These are phyloP conservation scores for Phrixothrix hirtus DNA, from an alignment of 2,888 invertebrate species.

Conservation along the genomic window DNA sequence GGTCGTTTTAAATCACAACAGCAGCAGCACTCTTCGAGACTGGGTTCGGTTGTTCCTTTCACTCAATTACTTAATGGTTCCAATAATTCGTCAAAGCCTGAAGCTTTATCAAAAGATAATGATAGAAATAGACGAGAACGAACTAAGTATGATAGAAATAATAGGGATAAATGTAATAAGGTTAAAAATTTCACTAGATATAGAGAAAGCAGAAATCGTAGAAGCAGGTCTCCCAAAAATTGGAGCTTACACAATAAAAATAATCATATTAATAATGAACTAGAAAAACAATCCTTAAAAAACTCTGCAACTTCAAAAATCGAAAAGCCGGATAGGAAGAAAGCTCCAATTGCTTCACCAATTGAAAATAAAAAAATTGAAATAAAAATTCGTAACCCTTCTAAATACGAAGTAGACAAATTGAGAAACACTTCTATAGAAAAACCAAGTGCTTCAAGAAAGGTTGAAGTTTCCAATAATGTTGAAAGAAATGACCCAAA, in stretches of 20 bases:
- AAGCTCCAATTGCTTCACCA: slow-evolving; percentile 32
- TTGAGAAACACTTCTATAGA: slow-evolving; percentile 19
- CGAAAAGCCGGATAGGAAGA: slow-evolving; percentile 10
- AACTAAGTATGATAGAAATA: slow-evolving; percentile 3
- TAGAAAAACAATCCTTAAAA: no score
- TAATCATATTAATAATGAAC: no score
- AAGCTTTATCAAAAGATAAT: slow-evolving; percentile 1
- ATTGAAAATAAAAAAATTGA: slow-evolving; percentile 49
- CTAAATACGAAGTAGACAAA: slow-evolving; percentile 43
- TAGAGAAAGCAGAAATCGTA: neutral
- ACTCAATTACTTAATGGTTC: slow-evolving; percentile 31
- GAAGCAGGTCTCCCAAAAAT: slow-evolving; percentile 19
- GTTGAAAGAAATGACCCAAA: no score
- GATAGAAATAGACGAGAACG: neutral
- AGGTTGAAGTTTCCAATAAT: slow-evolving; percentile 40
- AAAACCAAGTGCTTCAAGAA: slow-evolving; percentile 27
- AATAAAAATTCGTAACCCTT: slow-evolving; percentile 52
- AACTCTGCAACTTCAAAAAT: slow-evolving; percentile 1
- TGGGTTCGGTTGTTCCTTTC: slow-evolving; percentile 30
- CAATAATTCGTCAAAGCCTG: slow-evolving; percentile 8
- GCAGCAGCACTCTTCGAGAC: slow-evolving; percentile 15
- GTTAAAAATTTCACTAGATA: neutral
- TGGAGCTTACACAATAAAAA: no score
- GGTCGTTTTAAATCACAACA: slow-evolving; percentile 49
- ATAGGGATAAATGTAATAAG: slow-evolving; percentile 7